Conservation (phyloP, 1,140 invertebrate species). For the Ceratina australensis region DNA sequence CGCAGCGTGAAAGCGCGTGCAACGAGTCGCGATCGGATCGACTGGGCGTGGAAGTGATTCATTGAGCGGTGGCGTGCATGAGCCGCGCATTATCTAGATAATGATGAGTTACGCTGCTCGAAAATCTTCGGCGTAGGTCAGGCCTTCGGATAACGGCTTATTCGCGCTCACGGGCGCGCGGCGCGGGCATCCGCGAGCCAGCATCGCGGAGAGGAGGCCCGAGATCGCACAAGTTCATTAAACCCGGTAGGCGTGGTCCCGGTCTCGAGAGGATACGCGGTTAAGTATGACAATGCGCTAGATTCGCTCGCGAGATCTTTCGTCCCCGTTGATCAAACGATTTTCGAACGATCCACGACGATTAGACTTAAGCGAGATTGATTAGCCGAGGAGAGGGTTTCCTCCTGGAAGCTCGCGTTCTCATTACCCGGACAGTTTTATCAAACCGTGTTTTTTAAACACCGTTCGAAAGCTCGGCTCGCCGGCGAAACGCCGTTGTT, state of each 20-base stretch:
- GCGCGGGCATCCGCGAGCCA: slow-evolving; percentile 15
- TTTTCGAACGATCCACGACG: neutral
- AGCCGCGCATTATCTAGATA: slow-evolving; percentile 48
- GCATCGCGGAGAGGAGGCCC: slow-evolving; percentile 46
- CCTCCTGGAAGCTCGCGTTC: too few species aligned
- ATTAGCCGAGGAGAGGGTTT: too few species aligned
- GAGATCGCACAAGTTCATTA: slow-evolving; percentile 62
- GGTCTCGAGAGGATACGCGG: slow-evolving; percentile 38
- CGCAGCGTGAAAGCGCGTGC: slow-evolving; percentile 28
- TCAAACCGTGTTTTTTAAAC: too few species aligned
- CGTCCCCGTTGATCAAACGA: neutral
- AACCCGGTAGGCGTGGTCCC: slow-evolving; percentile 60
- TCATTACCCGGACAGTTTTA: too few species aligned
- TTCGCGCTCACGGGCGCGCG: slow-evolving; percentile 39
- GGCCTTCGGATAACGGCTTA: slow-evolving; percentile 60
- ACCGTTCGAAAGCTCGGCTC: too few species aligned
- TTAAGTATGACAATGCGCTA: slow-evolving; percentile 59
- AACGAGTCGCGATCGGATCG: slow-evolving; percentile 8
- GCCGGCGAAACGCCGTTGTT: too few species aligned
- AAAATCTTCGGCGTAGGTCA: slow-evolving; percentile 53
- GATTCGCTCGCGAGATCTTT: slow-evolving; percentile 36
- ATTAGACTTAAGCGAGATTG: too few species aligned
- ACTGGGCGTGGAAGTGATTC: slow-evolving; percentile 46
- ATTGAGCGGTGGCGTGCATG: slow-evolving; percentile 36
- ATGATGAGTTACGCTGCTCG: slow-evolving; percentile 50